Base-by-base conservation (phyloP, 1,140 invertebrate genomes). In the Heliothis subflexa region DNA sequence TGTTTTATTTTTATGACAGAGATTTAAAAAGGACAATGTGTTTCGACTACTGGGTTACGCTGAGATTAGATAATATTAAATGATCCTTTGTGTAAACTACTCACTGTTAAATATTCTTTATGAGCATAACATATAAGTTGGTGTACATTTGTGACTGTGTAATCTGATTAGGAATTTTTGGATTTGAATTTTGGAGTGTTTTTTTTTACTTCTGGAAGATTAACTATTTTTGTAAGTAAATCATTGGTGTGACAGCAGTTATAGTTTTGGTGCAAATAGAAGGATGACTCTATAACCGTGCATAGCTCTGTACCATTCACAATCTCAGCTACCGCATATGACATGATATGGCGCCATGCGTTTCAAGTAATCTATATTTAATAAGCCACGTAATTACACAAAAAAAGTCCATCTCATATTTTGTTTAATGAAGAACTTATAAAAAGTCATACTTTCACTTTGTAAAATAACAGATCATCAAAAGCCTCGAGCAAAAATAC, bases 1-100 rank as follows among this genome's bases (percentile, higher is more conserved):
- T 54, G 79, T 85, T 85, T 81, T 78, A 79, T 79, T 82, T 84
- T 85, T 81, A 82, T 79, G 74, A 76, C 16, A 54, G 68, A 79
- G 54, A 75, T 78, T 77, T 72, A n/a, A 82, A 75, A 75, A 82
- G 75, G 73, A 84, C 81, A 82, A 79, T 82, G 77, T 72, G 45
- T 64, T 75, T 75, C 59, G 73, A 79, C 83, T 83, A 79, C 83
- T 71, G 79, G 71, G 81, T 80, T 87, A 87, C 85, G 81, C 83
- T 49, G 50, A 84, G 85, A 87, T 87, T 82, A 87, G 85, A 85
- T 85, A 85, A 79, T 78, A 78, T 78, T 83, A 83, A 86, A 83
- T 80, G 80, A 78, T 81, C 73, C 79, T 85, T 85, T 84, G 85
- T 86, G 79, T 85, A 66, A 75, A 83, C 76, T 79, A 72, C 50